Evolutionary conservation across 2,797 vertebrate genomes (phyloP).

Genomic region (Enteromius anoplus): DNA sequence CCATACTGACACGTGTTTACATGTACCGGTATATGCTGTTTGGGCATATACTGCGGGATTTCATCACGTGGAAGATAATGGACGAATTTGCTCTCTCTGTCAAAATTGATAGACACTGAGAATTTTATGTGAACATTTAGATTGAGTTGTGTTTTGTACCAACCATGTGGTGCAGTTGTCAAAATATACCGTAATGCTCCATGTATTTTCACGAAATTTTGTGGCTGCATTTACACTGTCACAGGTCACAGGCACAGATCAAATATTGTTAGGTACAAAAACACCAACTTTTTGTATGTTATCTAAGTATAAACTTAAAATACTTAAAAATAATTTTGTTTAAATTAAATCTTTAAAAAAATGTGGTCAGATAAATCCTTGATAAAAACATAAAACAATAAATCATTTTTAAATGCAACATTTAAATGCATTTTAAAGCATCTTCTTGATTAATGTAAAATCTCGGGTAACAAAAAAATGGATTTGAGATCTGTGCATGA

Average conservation of each 20-base stretch:
- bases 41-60: background rate
- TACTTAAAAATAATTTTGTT: background rate
- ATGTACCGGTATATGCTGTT: background rate
- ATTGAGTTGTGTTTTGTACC: conserved; percentile 7
- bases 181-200: conserved; percentile 23
- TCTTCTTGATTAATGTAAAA: background rate
- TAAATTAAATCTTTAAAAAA: background rate
- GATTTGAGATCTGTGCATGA: background rate
- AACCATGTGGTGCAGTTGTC: conserved; percentile 33
- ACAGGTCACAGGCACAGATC: background rate
- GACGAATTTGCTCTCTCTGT: conserved; percentile 6
- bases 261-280: background rate
- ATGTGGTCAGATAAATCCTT: background rate
- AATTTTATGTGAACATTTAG: background rate
- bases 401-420: background rate
- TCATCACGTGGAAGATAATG: background rate
- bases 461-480: background rate
- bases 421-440: background rate
- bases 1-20: conserved; percentile 22
- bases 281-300: background rate
- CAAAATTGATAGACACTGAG: background rate
- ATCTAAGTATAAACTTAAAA: background rate
- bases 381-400: background rate
- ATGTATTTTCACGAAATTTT: background rate
- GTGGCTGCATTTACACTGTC: background rate